Conservation (phyloP, 2,888 invertebrate species). For the Drosophila sordidapex region DNA sequence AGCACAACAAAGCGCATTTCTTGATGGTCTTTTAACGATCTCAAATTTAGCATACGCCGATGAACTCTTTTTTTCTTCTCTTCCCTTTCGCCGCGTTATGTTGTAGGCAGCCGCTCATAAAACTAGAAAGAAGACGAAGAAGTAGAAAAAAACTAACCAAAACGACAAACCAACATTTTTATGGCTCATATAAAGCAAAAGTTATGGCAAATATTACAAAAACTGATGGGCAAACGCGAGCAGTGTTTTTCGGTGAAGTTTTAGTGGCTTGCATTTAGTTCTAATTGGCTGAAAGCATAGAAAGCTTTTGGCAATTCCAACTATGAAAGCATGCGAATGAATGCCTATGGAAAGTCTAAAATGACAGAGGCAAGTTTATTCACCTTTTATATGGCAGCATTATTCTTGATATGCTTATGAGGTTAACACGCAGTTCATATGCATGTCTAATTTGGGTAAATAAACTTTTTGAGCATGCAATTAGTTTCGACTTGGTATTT, state of each 20-base stretch:
- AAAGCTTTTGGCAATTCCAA: constrained; percentile 41
- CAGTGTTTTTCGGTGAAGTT: constrained; percentile 27
- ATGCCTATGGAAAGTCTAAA: constrained; percentile 10
- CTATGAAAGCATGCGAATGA: constrained; percentile 6
- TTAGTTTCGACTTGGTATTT: neutral
- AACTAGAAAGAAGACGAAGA: constrained; percentile 5
- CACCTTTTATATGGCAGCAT: constrained; percentile 10
- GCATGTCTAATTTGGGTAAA: neutral
- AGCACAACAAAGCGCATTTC: constrained; percentile 62
- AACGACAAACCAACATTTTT: constrained; percentile 35
- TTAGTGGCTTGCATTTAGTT: constrained; percentile 53
- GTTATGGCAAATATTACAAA: constrained; percentile 42
- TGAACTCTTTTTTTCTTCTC: constrained; percentile 8
- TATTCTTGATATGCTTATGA: neutral
- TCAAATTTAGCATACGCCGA: constrained; percentile 48
- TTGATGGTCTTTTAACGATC: constrained; percentile 65
- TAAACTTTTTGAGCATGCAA: neutral
- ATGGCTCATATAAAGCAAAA: constrained; percentile 52
- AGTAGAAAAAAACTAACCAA: neutral
- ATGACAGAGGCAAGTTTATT: constrained; percentile 15
- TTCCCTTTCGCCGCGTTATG: constrained; percentile 6
- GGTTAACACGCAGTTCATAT: neutral
- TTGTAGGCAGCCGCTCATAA: constrained; percentile 46
- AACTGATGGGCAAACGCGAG: constrained; percentile 13
- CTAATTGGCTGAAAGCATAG: constrained; percentile 52